Evolutionary conservation across 2,113 vertebrate genomes (phyloP), one percentile per base, ranked within the genome.

Genomic region (Boulengeromyrus knoepffleri): DNA sequence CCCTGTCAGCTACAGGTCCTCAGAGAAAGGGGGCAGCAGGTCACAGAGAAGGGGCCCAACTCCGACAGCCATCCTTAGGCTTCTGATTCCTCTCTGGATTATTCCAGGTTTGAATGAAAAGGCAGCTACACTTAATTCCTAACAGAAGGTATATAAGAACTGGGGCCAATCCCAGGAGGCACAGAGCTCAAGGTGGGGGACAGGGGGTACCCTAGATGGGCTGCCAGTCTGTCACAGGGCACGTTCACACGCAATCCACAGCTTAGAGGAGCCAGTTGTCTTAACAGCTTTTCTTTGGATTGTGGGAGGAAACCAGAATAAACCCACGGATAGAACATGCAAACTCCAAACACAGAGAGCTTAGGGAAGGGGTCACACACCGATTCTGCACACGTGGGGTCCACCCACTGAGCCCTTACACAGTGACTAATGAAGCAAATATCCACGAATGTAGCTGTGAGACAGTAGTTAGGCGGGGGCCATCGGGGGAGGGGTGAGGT

Each of bases 391-490:
- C 27, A 74, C 1, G 12, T 74, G 9, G 2, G 27, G n/a, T 46
- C 13, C 27, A 1, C 27, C 70, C 70, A 77, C 31, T 3, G 5
- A 77, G 10, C 70, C 31, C 36, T 27, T 36, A 36, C 31, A 36
- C 10, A 31, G 66, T 74, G 31, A 74, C 31, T 36, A 74, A 74
- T 74, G 66, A 74, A 74, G 10, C 3, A 13, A 74, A 74, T 36
- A 15, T 13, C 31, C 31, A 56, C n/a, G 7, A 12, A 50, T 87
- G 58, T 15, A 31, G 56, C 80, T 86, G 58, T 46, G 52, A 36
- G 87, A 93, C 87, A 90, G 36, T 86, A 89, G 89, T 80, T 15
- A 53, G 24, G 12, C 4, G 36, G 42, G n/a, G 84, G 80, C n/a
- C 45, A 21, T 8, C 19, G 1, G 62, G 19, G 15, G 39, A 56